phyloP scores from a whole-genome alignment of 2,888 invertebrate genomes.

The Trissonchulus latispiculum region DNA sequence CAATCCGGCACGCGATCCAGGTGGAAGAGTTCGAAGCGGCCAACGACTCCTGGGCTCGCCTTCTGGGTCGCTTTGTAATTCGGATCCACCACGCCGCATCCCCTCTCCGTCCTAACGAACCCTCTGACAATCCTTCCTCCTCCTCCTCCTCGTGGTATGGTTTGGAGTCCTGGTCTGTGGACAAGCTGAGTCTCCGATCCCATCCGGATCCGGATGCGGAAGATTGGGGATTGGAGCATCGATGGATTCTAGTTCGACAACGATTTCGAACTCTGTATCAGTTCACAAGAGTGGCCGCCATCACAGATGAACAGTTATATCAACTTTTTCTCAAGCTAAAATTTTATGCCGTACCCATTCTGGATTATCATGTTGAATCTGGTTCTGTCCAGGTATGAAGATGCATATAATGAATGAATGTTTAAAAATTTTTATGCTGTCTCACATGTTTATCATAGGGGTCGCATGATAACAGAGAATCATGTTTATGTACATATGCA shows the following conservation, averaged over 20 bases:
- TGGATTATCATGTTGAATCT: slow-evolving; percentile 16
- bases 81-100: not conserved
- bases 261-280: slow-evolving; percentile 17
- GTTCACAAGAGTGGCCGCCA: slow-evolving; percentile 5
- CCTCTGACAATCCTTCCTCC: no score
- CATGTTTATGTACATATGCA: no score
- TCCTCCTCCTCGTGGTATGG: slow-evolving; percentile 17
- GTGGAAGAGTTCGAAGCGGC: not conserved
- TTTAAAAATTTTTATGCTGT: no score
- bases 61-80: not conserved
- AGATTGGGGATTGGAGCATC: not conserved
- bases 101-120: not conserved
- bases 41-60: not conserved
- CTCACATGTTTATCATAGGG: no score
- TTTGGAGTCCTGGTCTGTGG: slow-evolving; percentile 15
- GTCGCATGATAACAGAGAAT: no score
- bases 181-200: not conserved
- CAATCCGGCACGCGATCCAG: not conserved
- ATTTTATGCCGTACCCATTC: not conserved
- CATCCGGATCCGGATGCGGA: slow-evolving; percentile 13
- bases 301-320: not conserved
- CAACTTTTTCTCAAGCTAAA: not conserved
- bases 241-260: not conserved
- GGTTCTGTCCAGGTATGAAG: not conserved
- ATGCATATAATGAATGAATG: no score